These are phyloP conservation scores for Hoplodrina ambigua DNA, from an alignment of 2,888 invertebrate species.

Conservation along the genomic window DNA sequence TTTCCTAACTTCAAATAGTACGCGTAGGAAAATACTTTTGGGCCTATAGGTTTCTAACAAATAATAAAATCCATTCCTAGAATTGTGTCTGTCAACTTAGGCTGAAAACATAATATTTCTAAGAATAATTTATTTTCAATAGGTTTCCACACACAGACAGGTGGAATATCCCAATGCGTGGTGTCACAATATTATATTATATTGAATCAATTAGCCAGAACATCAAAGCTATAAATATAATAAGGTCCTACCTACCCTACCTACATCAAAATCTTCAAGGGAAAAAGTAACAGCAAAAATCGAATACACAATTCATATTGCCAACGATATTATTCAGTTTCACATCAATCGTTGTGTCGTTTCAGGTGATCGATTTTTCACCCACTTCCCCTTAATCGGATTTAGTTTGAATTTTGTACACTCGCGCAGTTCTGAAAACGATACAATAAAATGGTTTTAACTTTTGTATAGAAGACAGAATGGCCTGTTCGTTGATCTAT, in stretches of 20 bases:
- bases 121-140: background rate
- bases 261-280: background rate
- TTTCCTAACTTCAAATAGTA: background rate
- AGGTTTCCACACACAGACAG: no score
- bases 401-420: background rate
- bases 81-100: background rate
- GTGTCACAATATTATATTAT: no score
- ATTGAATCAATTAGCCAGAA: background rate
- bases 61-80: background rate
- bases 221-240: background rate
- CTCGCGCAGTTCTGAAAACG: background rate
- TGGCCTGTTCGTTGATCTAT: no score
- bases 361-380: constrained; percentile 7
- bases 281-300: background rate
- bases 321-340: constrained; percentile 1
- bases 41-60: background rate
- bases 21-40: background rate
- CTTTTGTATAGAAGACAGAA: no score
- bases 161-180: no score
- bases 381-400: background rate
- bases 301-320: constrained; percentile 2
- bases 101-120: background rate
- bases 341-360: background rate
- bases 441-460: background rate
- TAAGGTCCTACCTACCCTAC: no score